phyloP scores from a whole-genome alignment of 2,888 invertebrate genomes.

The Adelphocoris suturalis region DNA sequence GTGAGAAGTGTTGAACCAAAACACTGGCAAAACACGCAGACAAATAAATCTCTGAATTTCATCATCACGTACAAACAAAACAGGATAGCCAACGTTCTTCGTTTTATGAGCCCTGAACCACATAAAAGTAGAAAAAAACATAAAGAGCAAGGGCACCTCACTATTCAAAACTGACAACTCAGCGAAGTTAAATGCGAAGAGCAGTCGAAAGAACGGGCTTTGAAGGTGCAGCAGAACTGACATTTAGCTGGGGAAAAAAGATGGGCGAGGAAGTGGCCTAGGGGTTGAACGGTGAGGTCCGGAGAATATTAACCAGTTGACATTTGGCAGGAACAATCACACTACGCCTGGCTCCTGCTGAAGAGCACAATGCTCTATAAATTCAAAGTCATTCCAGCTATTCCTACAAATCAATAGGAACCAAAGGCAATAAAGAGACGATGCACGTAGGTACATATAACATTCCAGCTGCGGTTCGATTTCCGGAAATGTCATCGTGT shows the following conservation, averaged over 20 bases:
- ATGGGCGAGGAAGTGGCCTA: background rate
- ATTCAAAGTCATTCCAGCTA: too few species aligned
- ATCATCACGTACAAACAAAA: too few species aligned
- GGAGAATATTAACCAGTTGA: constrained; percentile 26
- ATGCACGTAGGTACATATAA: too few species aligned
- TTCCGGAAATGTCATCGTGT: too few species aligned
- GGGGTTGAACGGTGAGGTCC: background rate
- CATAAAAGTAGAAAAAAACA: background rate
- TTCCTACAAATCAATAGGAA: too few species aligned
- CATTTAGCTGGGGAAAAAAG: background rate
- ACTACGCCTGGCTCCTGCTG: background rate
- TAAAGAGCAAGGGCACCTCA: background rate
- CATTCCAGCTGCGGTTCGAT: too few species aligned
- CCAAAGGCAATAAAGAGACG: too few species aligned
- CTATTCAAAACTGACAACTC: constrained; percentile 3
- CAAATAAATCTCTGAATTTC: too few species aligned
- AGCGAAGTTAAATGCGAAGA: constrained; percentile 13
- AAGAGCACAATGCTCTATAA: background rate
- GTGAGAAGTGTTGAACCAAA: too few species aligned
- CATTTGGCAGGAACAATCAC: constrained; percentile 27
- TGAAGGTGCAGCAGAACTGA: constrained; percentile 34
- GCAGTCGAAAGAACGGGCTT: constrained; percentile 14
- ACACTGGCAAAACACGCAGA: too few species aligned
- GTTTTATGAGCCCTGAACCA: too few species aligned
- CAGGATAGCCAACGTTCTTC: too few species aligned